phyloP scores from a whole-genome alignment of 2,888 invertebrate species.

The Morinoia aosen region DNA sequence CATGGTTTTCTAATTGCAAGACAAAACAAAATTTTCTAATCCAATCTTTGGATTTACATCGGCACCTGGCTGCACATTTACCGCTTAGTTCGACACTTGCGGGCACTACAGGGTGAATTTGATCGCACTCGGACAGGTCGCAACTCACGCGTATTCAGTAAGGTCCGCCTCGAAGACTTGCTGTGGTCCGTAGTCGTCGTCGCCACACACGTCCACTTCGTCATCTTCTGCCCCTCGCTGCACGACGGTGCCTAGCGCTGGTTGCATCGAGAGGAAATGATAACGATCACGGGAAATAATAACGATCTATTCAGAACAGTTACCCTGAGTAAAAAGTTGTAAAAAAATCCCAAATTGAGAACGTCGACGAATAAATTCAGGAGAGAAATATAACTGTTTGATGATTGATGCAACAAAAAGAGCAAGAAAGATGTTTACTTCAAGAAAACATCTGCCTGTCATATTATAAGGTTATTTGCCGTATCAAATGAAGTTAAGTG shows the following conservation, averaged over 20 bases:
- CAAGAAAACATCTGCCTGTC: too few relatives aligned
- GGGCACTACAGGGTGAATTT: background rate
- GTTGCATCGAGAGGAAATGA: background rate
- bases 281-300: background rate
- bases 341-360: background rate
- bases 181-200: constrained; percentile 85
- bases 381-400: too few relatives aligned
- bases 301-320: background rate
- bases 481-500: too few relatives aligned
- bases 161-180: constrained; percentile 77
- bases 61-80: too few relatives aligned
- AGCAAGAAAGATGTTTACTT: too few relatives aligned
- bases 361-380: background rate
- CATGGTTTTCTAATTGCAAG: too few relatives aligned
- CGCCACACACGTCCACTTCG: constrained; percentile 82
- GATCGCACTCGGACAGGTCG: background rate
- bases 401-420: too few relatives aligned
- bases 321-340: background rate
- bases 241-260: constrained; percentile 63
- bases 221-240: constrained; percentile 77
- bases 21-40: too few relatives aligned
- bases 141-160: background rate
- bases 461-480: too few relatives aligned
- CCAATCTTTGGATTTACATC: too few relatives aligned
- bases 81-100: background rate